Percentiles rank a stretch among this genome's conserved stretches.
These are phyloP conservation scores for Dryas iulia DNA, from an alignment of 1,140 invertebrate genomes.

Conservation along the genomic window DNA sequence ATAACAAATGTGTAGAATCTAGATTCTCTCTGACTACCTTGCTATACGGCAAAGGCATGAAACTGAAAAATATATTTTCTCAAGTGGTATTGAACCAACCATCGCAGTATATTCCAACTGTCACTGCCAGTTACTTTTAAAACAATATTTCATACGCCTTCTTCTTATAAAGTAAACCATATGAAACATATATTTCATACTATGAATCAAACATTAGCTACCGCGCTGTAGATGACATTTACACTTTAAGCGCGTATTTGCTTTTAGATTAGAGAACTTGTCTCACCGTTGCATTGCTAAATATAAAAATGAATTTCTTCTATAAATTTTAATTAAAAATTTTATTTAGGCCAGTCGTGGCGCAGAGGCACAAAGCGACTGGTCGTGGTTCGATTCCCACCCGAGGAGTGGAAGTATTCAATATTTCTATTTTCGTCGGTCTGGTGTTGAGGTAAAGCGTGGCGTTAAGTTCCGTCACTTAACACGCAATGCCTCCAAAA, in stretches of 20 bases:
- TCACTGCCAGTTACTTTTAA: neutral
- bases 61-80: neutral
- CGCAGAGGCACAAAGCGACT: too few species aligned
- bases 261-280: neutral
- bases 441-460: neutral
- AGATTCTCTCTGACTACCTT: too few species aligned
- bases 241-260: neutral
- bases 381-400: too few species aligned
- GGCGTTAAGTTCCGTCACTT: neutral
- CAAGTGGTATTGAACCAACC: neutral
- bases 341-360: too few species aligned
- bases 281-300: neutral
- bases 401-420: too few species aligned
- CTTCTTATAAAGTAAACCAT: neutral
- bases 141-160: neutral
- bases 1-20: too few species aligned
- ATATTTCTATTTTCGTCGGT: too few species aligned
- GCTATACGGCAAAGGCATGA: too few species aligned
- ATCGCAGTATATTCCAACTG: neutral
- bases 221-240: neutral
- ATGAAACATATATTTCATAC: neutral
- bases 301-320: too few species aligned
- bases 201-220: neutral
- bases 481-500: neutral
- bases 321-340: too few species aligned